Evolutionary conservation across 2,113 vertebrate genomes (phyloP), one percentile per base, ranked within the genome.

Genomic region (Mirounga angustirostris): DNA sequence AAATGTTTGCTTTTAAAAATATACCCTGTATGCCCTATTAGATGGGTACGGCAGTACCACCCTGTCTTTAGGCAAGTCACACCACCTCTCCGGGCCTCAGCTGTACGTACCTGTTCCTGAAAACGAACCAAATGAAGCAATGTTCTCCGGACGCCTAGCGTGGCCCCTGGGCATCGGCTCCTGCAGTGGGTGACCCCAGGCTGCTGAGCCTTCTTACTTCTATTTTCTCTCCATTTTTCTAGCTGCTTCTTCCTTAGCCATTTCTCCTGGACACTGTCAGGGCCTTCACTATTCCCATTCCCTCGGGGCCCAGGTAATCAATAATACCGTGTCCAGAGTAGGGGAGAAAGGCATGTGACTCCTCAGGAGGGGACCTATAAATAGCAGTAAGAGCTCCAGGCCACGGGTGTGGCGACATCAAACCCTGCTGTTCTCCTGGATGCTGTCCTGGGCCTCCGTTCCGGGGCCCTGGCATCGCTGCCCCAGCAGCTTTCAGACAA

Each of bases 301-400:
- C 43, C 84, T 56, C 9, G 9, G 63, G 52, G 30, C 52, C 78
- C n/a, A 10, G 52, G 79, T 59, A 89, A 95, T 90, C 86, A 91
- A 86, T 93, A 95, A 33, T 22, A 14, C 93, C 50, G 78, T 43
- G 86, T 46, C 89, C 80, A 91, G 18, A 85, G 71, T 21, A 50
- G 78, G 91, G 85, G 0, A 84, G 89, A 67, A 84, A 83, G 89
- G 67, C 86, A 83, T 15, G 30, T 71, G 63, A 96, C 40, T 65
- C 69, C 74, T 95, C 81, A 4, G 59, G 69, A 95, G 78, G 36
- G 83, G 79, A 50, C 61, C 94, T 93, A 69, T 83, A 92, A 79
- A 71, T 74, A 93, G 82, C 56, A 56, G 4, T 14, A 1, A 83
- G 78, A 43, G 78, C 79, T 67, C 24, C 78, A n/a, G 9, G 65